phyloP scores from a whole-genome alignment of 2,113 vertebrate genomes.

The Siphamia tubifer region DNA sequence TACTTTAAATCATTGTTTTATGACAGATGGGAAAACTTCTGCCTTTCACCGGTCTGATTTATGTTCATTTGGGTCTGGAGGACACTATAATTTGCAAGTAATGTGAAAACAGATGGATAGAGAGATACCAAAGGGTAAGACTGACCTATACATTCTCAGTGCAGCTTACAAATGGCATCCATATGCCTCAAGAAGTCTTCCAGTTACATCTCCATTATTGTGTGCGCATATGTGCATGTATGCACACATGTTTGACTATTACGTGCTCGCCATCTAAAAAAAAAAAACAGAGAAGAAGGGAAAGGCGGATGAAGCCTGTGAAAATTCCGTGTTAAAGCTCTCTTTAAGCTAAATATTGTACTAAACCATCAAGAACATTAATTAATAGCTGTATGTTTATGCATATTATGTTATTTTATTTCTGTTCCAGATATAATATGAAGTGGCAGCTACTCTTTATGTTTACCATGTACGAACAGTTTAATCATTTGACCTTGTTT shows the following conservation, averaged over 20 bases:
- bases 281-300: conserved; percentile 25
- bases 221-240: conserved; percentile 11
- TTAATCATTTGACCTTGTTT: conserved; percentile 61
- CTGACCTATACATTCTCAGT: conserved; percentile 87
- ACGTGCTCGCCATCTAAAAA: not conserved
- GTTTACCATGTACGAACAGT: conserved; percentile 26
- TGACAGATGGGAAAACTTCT: conserved; percentile 96
- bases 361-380: conserved; percentile 27
- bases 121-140: conserved; percentile 89
- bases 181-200: conserved; percentile 86
- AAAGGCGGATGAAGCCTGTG: conserved; percentile 24
- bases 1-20: conserved; percentile 99
- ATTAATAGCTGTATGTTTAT: conserved; percentile 31
- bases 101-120: conserved; percentile 99
- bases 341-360: conserved; percentile 25
- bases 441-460: conserved; percentile 29
- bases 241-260: conserved; percentile 9
- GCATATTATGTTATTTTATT: conserved; percentile 19
- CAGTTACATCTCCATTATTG: conserved; percentile 81
- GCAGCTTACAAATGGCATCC: conserved; percentile 92
- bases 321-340: conserved; percentile 18
- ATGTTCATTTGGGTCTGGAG: conserved; percentile 96
- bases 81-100: conserved; percentile 94
- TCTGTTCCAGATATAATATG: conserved; percentile 10
- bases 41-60: conserved; percentile 93